These are phyloP conservation scores for Anneissia japonica DNA, from an alignment of 35 echinoderm and acorn worm genomes.

Conservation along the genomic window DNA sequence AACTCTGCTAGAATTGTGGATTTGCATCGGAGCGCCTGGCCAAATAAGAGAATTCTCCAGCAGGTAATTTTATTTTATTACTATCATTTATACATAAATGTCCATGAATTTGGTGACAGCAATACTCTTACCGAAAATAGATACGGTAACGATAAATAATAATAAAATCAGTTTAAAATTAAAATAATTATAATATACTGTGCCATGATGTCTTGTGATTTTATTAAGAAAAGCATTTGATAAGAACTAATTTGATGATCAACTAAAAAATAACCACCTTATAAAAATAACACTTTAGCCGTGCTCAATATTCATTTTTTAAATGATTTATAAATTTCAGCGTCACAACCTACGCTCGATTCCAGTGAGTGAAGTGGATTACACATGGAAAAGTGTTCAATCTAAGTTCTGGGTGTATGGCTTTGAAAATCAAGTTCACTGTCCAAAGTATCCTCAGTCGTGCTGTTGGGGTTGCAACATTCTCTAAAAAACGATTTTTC, in stretches of 20 bases:
- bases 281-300: neutral
- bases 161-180: neutral
- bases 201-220: neutral
- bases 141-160: neutral
- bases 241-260: neutral
- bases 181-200: neutral
- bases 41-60: slow-evolving; percentile 15
- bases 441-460: slow-evolving; percentile 20
- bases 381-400: slow-evolving; percentile 3
- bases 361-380: slow-evolving; percentile 37
- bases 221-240: neutral
- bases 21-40: slow-evolving; percentile 23
- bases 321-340: neutral
- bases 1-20: slow-evolving; percentile 29
- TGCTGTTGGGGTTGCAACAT: slow-evolving; percentile 29
- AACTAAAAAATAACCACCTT: neutral
- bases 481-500: neutral
- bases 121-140: neutral
- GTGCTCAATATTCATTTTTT: neutral
- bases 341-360: slow-evolving; percentile 23
- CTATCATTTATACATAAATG: neutral
- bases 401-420: slow-evolving; percentile 45
- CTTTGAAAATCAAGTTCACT: slow-evolving; percentile 32
- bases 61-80: slow-evolving; percentile 11
- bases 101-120: neutral